phyloP scores from a whole-genome alignment of 2,113 vertebrate genomes.

The Thamnophis sirtalis region DNA sequence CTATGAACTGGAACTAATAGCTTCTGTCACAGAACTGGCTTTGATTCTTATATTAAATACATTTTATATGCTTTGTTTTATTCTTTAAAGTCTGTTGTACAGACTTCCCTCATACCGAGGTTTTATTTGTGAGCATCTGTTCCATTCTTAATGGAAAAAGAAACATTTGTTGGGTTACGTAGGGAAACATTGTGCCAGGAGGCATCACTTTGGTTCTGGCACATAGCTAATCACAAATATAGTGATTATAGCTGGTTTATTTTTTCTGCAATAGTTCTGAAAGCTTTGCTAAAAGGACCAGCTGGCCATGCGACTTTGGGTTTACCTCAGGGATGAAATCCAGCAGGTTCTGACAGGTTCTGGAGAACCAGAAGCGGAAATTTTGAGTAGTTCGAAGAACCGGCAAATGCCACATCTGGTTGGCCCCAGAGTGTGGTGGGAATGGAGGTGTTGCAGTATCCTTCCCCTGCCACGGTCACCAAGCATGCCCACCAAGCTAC shows the following conservation, averaged over 20 bases:
- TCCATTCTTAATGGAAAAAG: background rate
- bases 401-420: too few relatives aligned
- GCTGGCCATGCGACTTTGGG: background rate
- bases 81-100: conserved; percentile 16
- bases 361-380: too few relatives aligned
- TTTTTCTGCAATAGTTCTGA: background rate
- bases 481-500: too few relatives aligned
- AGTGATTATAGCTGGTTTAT: background rate
- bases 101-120: background rate
- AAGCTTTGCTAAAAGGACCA: background rate
- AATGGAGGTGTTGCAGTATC: too few relatives aligned
- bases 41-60: conserved; percentile 42
- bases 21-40: conserved; percentile 52
- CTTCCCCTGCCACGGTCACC: too few relatives aligned
- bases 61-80: conserved; percentile 45
- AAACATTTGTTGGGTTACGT: background rate
- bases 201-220: background rate
- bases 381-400: too few relatives aligned
- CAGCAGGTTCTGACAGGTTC: too few relatives aligned
- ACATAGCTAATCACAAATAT: background rate
- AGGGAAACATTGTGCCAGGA: background rate
- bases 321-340: background rate
- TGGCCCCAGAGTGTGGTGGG: too few relatives aligned
- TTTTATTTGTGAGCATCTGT: background rate
- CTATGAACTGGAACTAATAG: conserved; percentile 51